Conservation (phyloP, 2,888 invertebrate genomes). For the Saturnia pavonia region DNA sequence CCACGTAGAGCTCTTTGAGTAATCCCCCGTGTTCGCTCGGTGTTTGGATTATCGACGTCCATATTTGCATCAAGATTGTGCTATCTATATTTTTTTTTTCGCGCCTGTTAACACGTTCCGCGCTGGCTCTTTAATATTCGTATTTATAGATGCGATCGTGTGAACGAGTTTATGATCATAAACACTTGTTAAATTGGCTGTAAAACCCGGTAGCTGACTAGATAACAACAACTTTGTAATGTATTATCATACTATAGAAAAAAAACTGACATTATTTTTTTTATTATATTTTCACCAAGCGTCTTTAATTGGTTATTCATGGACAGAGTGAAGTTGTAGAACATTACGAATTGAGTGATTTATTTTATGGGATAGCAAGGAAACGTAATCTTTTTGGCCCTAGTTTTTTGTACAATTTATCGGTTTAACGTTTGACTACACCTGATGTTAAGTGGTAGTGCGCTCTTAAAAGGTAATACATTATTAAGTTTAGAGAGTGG, state of each 20-base stretch:
- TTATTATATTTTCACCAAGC: not conserved
- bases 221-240: not conserved
- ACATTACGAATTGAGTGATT: not conserved
- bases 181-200: slow-evolving; percentile 13
- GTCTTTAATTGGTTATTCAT: not conserved
- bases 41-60: slow-evolving; percentile 36
- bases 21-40: slow-evolving; percentile 35
- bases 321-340: not conserved
- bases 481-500: too few species aligned
- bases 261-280: not conserved
- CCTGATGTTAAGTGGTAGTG: too few species aligned
- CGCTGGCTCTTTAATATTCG: not conserved
- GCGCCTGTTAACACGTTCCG: slow-evolving; percentile 19
- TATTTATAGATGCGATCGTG: slow-evolving; percentile 18
- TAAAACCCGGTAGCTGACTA: not conserved
- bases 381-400: not conserved
- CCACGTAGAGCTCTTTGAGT: slow-evolving; percentile 23
- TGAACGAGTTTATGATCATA: slow-evolving; percentile 16
- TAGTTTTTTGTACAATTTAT: not conserved
- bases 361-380: not conserved
- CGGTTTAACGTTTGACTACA: too few species aligned
- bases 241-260: not conserved
- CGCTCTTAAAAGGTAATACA: too few species aligned
- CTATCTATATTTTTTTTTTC: slow-evolving; percentile 11
- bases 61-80: slow-evolving; percentile 27